Evolutionary conservation across 2,797 vertebrate genomes (phyloP).

Genomic region (Siniperca undulata): DNA sequence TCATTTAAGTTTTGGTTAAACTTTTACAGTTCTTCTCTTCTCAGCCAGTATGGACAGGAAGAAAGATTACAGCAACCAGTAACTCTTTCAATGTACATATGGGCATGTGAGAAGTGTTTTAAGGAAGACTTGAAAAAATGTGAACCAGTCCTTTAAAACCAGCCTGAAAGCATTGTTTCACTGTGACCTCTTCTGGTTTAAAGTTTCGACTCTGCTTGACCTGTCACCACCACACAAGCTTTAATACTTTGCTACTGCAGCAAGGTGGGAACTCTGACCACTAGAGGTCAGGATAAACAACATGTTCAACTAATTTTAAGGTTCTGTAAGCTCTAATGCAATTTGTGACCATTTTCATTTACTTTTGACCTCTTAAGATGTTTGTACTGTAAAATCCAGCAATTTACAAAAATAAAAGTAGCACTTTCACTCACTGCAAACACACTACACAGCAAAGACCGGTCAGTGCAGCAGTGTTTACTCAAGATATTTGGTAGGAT

Average conservation of each 20-base stretch:
- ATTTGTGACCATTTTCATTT: not conserved
- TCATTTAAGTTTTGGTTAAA: too few relatives aligned
- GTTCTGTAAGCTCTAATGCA: not conserved
- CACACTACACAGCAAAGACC: conserved; percentile 24
- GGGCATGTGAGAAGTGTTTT: not conserved
- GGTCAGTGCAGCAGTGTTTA: conserved; percentile 14
- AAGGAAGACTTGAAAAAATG: not conserved
- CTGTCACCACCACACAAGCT: not conserved
- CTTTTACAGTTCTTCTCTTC: not conserved
- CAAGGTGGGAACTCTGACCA: conserved; percentile 9
- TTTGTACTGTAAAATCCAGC: conserved; percentile 11
- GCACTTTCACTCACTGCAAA: conserved; percentile 22
- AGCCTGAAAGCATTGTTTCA: not conserved
- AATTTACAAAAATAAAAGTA: not conserved
- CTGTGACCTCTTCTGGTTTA: not conserved
- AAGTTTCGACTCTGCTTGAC: not conserved
- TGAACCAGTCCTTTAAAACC: not conserved
- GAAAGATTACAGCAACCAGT: not conserved
- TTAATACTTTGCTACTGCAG: not conserved
- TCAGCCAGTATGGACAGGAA: not conserved
- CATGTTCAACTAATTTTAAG: not conserved
- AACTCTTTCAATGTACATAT: not conserved
- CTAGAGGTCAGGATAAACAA: conserved; percentile 25
- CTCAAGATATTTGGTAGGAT: not conserved
- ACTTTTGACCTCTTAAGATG: not conserved